Percentiles rank a stretch among this genome's conserved stretches.
Conservation (phyloP, 2,797 vertebrate genomes). For the Notolepis coatsorum region DNA sequence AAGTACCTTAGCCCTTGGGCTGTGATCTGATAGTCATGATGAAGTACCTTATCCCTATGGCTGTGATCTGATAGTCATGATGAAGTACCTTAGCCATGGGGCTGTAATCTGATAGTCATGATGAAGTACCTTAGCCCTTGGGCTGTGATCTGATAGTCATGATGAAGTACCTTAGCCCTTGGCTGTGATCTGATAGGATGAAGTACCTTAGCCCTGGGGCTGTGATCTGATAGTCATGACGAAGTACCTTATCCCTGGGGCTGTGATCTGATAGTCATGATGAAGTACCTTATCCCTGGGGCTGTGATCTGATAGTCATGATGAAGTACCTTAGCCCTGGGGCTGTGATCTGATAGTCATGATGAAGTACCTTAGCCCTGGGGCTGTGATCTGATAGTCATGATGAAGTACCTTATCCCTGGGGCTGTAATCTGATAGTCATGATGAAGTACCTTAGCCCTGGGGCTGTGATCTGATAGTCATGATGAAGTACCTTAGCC, state of each 20-base stretch:
- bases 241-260: constrained; percentile 3
- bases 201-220: constrained; percentile 11
- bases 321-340: not conserved
- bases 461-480: constrained; percentile 21
- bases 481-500: too few species aligned
- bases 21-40: too few species aligned
- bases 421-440: constrained; percentile 23
- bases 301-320: too few species aligned
- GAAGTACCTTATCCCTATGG: constrained; percentile 2
- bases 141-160: too few species aligned
- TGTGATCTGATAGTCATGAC: too few species aligned
- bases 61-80: too few species aligned
- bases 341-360: too few species aligned
- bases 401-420: constrained; percentile 1
- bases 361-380: constrained; percentile 5
- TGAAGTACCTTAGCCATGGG: not conserved
- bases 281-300: not conserved
- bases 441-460: constrained; percentile 4
- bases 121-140: not conserved
- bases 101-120: too few species aligned
- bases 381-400: too few species aligned
- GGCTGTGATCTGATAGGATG: too few species aligned
- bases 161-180: too few species aligned
- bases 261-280: too few species aligned
- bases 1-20: constrained; percentile 11